Conservation (phyloP, 2,888 invertebrate species). For the Caradrina clavipalpis region DNA sequence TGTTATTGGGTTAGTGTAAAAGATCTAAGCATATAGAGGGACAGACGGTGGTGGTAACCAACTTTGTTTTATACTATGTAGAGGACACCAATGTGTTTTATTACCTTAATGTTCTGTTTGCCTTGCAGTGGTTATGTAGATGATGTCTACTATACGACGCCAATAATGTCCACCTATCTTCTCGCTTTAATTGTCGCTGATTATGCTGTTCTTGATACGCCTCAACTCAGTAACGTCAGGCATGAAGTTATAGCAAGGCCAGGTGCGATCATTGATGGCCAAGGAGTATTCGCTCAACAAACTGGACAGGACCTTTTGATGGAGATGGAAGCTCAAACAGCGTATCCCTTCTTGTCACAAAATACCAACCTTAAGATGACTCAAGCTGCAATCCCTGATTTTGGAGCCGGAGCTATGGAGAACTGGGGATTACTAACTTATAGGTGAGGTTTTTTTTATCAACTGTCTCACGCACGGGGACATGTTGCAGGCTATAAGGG, state of each 20-base stretch:
- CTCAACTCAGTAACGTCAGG: conserved; percentile 48
- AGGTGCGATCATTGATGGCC: conserved; percentile 76
- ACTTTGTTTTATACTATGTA: no score
- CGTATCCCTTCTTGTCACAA: conserved; percentile 84
- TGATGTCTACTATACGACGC: conserved; percentile 83
- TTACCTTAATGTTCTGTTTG: neutral
- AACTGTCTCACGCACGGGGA: no score
- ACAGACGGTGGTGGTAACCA: no score
- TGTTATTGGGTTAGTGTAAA: no score
- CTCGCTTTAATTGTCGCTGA: conserved; percentile 93
- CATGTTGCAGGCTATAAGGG: no score
- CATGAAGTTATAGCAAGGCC: conserved; percentile 88
- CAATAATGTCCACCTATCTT: conserved; percentile 92
- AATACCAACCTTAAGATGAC: conserved; percentile 90
- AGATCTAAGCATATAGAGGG: no score
- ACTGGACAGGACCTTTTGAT: conserved; percentile 83
- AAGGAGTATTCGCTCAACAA: conserved; percentile 83
- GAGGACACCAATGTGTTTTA: neutral
- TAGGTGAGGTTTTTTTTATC: conserved; percentile 81
- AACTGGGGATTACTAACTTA: conserved; percentile 96
- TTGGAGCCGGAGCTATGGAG: conserved; percentile 95
- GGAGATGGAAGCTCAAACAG: conserved; percentile 91
- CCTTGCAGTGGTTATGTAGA: conserved; percentile 74
- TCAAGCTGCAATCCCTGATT: conserved; percentile 95
- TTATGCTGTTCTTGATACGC: conserved; percentile 76